Evolutionary conservation across 1,140 invertebrate genomes (phyloP), one percentile per base, ranked within the genome.

Genomic region (Lucilia sericata): DNA sequence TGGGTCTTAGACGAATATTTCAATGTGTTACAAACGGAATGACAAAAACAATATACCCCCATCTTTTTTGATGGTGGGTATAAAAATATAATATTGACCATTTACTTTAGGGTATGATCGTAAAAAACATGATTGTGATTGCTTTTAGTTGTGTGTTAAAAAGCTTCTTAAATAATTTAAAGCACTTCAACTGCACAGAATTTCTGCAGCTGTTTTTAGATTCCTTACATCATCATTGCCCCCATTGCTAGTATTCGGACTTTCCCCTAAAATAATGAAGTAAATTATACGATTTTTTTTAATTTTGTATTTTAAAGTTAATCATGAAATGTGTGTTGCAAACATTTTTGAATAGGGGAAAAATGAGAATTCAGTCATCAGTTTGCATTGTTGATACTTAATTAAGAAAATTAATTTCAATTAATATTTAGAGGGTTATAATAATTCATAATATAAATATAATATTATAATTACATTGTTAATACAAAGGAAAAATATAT

Each of bases 161-260:
- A 70, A 19, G 65, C 65, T 70, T 70, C 21, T 70, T 70, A 25
- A 70, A 70, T 70, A 70, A 70, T 70, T 70, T 70, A 70, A 70
- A 21, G 51, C 17, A 55, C 51, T 10, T 42, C 42, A 42, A 42
- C 42, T 42, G 42, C 42, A 42, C 42, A 42, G 42, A 42, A 5
- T 42, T 42, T 42, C 0, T 42, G 5, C 7, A 8, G 42, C 10
- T 42, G 5, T 42, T 42, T 7, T 42, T 42, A 5, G 5, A 10
- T 42, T 42, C 36, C 10, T 42, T 42, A 42, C 42, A 42, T 42
- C 42, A 42, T 42, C 42, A 42, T 42, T 42, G 42, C 42, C 42
- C 7, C 0, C 42, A 42, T 42, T 42, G 42, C 42, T 42, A 3
- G 5, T 42, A 2, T 42, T 42, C 42, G 42, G 42, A 42, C 42